Evolutionary conservation across 1,140 invertebrate genomes (phyloP).

Genomic region (Aphelenchoides fujianensis): DNA sequence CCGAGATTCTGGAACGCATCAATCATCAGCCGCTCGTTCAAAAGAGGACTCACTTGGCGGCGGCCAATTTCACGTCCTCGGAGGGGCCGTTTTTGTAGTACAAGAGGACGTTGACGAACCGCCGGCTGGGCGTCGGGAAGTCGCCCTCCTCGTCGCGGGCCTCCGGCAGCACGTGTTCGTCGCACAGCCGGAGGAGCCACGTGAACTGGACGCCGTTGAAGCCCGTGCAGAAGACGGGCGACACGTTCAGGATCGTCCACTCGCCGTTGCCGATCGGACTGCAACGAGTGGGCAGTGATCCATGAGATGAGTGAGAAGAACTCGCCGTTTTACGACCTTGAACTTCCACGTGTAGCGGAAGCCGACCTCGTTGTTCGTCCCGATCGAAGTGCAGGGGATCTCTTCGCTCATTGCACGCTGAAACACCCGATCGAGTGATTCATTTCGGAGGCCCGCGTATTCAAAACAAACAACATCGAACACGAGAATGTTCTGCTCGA

Average conservation of each 20-base stretch:
- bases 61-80: constrained; percentile 26
- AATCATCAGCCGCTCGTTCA: constrained; percentile 2
- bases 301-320: too few relatives aligned
- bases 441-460: too few relatives aligned
- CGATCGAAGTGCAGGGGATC: background rate
- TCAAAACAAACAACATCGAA: background rate
- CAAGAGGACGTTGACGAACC: constrained; percentile 34
- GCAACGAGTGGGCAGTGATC: too few relatives aligned
- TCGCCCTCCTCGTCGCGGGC: constrained; percentile 14
- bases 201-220: constrained; percentile 41
- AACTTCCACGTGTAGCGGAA: constrained; percentile 39
- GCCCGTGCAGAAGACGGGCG: constrained; percentile 36
- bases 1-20: constrained; percentile 30
- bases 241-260: constrained; percentile 34
- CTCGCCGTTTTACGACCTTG: constrained; percentile 27
- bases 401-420: too few relatives aligned
- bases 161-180: constrained; percentile 29
- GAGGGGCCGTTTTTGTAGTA: constrained; percentile 48
- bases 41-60: constrained; percentile 28
- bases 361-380: constrained; percentile 23
- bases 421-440: too few relatives aligned
- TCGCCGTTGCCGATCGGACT: constrained; percentile 30
- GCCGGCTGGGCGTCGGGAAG: background rate
- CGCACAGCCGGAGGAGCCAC: constrained; percentile 38
- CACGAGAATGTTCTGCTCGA: background rate